phyloP scores from a whole-genome alignment of 2,797 vertebrate species.

The Sebastes kiyomatsui region DNA sequence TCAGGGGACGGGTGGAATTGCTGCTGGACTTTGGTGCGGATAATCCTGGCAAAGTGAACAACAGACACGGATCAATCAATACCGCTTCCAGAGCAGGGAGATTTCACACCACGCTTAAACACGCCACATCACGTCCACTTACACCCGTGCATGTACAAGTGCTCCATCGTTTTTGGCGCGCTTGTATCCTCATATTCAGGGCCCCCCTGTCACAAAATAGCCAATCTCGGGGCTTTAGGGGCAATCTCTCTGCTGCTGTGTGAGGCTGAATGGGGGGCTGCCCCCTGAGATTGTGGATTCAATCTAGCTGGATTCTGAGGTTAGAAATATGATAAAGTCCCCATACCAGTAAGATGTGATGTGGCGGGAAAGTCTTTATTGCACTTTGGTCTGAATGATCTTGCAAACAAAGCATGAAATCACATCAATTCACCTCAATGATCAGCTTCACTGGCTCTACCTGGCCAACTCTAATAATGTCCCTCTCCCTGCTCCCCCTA shows the following conservation, averaged over 20 bases:
- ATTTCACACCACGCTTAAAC: slow-evolving; percentile 69
- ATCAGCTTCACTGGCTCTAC: slow-evolving; percentile 86
- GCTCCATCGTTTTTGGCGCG: slow-evolving; percentile 53
- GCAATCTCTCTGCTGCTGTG: slow-evolving; percentile 75
- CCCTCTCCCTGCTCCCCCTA: slow-evolving; percentile 59
- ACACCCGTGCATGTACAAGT: slow-evolving; percentile 70
- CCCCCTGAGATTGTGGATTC: slow-evolving; percentile 81
- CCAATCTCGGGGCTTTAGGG: slow-evolving; percentile 81
- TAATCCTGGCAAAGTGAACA: slow-evolving; percentile 89
- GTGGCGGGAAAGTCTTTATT: slow-evolving; percentile 86
- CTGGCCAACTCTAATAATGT: slow-evolving; percentile 80
- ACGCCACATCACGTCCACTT: slow-evolving; percentile 62
- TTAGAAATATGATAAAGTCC: slow-evolving; percentile 87
- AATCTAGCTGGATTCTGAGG: slow-evolving; percentile 83
- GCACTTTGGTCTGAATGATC: slow-evolving; percentile 87
- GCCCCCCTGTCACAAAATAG: slow-evolving; percentile 77
- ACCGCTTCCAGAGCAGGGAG: slow-evolving; percentile 57
- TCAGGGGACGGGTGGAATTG: slow-evolving; percentile 98
- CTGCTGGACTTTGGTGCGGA: slow-evolving; percentile 99
- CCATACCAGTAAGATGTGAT: slow-evolving; percentile 84
- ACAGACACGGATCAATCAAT: slow-evolving; percentile 78
- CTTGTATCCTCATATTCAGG: slow-evolving; percentile 65
- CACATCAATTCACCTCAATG: slow-evolving; percentile 92
- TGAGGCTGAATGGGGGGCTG: slow-evolving; percentile 71
- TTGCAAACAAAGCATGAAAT: slow-evolving; percentile 90